Evolutionary conservation across 2,888 invertebrate genomes (phyloP), one percentile per base, ranked within the genome.

Genomic region (Nemapogon koenigi): DNA sequence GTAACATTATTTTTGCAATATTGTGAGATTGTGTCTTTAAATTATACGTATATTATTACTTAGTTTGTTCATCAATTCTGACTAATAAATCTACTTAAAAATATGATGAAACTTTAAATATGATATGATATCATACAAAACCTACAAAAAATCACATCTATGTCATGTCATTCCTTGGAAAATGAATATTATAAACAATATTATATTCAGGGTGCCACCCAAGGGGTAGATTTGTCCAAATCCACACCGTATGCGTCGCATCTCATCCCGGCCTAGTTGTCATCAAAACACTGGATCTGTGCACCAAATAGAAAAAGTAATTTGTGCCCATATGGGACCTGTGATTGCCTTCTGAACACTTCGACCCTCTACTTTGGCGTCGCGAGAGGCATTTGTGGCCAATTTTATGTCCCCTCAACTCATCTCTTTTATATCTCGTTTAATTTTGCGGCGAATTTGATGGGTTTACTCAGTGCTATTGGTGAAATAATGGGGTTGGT

Each of bases 261-360:
- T 31, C 29, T 29, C 22, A 6, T 22, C 31, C 31, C 31, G 14
- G 14, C 16, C 16, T 11, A 14, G 15, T 16, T 31, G 31, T 31
- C 31, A 31, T 31, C 16, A 16, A 16, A 31, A 31, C 31, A 31
- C 16, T 31, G 16, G 31, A 72, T 69, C 59, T 62, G 57, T 48
- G 53, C 47, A 55, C 57, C 57, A 57, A 28, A 62, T 60, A 60
- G 62, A 61, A 68, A 70, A 76, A 71, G 72, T 75, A 75, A 78
- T 76, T 73, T 72, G 69, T 70, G 67, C 55, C 76, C 78, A 78
- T 78, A 78, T 78, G 78, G 75, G 71, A 66, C 64, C 65, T 51
- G 66, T 71, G 73, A 76, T 76, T 75, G 72, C 72, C 71, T 69
- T 62, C 64, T 58, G 62, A 71, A 65, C 59, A 64, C 63, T 62